These are phyloP conservation scores for Phoenoteleia sp. DNA, from an alignment of 2,888 invertebrate species.

Conservation along the genomic window DNA sequence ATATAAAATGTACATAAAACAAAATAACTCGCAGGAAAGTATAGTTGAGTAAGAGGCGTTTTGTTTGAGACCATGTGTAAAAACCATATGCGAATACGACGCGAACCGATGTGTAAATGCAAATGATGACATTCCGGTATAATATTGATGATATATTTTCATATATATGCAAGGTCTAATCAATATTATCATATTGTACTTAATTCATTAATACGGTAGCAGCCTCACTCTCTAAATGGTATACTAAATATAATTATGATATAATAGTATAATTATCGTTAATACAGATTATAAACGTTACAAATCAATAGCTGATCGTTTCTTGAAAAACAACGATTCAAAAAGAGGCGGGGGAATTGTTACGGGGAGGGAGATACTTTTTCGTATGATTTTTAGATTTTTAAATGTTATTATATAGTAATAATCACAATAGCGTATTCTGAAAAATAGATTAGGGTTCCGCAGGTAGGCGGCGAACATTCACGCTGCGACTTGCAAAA, in stretches of 20 bases:
- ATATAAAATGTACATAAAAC: constrained; percentile 76
- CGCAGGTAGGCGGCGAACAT: constrained; percentile 83
- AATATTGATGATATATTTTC: constrained; percentile 83
- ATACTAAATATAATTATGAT: constrained; percentile 86
- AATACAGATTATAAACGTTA: constrained; percentile 84
- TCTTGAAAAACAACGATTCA: constrained; percentile 72
- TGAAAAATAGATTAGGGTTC: constrained; percentile 86
- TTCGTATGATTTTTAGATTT: constrained; percentile 80
- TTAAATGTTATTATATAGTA: constrained; percentile 84
- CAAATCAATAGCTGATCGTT: constrained; percentile 82
- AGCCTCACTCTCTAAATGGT: constrained; percentile 86
- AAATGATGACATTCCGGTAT: constrained; percentile 79
- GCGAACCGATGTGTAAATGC: constrained; percentile 66
- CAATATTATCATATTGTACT: constrained; percentile 86
- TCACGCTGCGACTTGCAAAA: constrained; percentile 60
- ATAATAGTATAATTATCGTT: constrained; percentile 85
- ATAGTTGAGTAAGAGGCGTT: constrained; percentile 79
- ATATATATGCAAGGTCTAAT: constrained; percentile 85
- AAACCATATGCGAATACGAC: constrained; percentile 77
- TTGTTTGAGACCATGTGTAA: constrained; percentile 75
- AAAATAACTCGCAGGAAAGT: constrained; percentile 61
- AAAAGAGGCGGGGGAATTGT: constrained; percentile 63
- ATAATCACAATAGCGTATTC: constrained; percentile 86
- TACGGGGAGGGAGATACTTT: constrained; percentile 72
- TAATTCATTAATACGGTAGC: constrained; percentile 86